These are phyloP conservation scores for Amblyjoppa proteus DNA, from an alignment of 2,888 invertebrate species.

Conservation along the genomic window DNA sequence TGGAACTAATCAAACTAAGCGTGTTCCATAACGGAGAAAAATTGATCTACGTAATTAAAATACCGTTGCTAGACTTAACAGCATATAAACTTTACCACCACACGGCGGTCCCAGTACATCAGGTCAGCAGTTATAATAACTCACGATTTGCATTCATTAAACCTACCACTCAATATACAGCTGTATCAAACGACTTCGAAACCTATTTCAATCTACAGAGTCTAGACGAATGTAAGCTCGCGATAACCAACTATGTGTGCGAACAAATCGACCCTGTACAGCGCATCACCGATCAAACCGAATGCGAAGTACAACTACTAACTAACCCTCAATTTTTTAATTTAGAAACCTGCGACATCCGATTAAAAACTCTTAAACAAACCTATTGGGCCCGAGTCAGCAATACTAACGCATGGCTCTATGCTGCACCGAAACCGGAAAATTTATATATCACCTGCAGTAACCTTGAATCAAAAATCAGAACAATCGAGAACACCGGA, in stretches of 20 bases:
- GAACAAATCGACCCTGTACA: conserved; percentile 12
- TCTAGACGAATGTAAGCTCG: conserved; percentile 18
- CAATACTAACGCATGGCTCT: conserved; percentile 35
- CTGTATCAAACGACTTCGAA: conserved; percentile 30
- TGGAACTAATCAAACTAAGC: neutral
- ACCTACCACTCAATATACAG: conserved; percentile 24
- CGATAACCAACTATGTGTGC: neutral
- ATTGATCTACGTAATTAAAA: conserved; percentile 14
- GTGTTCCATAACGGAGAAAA: conserved; percentile 26
- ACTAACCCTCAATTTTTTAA: conserved; percentile 35
- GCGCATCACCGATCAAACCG: conserved; percentile 18
- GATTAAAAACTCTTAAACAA: conserved; percentile 22
- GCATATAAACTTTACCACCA: conserved; percentile 19
- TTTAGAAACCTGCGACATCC: conserved; percentile 25
- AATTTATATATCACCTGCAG: conserved; percentile 19
- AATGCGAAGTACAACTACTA: conserved; percentile 35
- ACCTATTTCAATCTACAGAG: conserved; percentile 24
- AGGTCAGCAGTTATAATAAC: neutral
- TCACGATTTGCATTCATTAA: conserved; percentile 38
- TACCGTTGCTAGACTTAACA: conserved; percentile 12
- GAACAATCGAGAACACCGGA: conserved; percentile 39
- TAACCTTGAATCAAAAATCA: conserved; percentile 13
- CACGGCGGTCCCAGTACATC: conserved; percentile 5
- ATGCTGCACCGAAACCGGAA: conserved; percentile 15
- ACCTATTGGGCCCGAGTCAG: conserved; percentile 23